Evolutionary conservation across 2,888 invertebrate genomes (phyloP).

Genomic region (Abscondita cerata): DNA sequence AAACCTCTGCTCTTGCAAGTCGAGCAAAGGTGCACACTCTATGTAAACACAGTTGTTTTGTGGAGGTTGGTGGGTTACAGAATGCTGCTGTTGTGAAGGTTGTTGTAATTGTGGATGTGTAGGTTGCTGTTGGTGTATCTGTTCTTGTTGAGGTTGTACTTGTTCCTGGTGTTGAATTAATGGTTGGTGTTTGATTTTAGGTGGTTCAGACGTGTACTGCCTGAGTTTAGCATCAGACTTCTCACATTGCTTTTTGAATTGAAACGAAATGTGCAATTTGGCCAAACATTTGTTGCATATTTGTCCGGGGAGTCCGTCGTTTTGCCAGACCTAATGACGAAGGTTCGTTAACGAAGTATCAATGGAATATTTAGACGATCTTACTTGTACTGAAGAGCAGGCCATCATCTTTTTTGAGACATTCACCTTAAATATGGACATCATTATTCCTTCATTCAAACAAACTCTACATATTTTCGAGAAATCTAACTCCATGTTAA

Average conservation of each 20-base stretch:
- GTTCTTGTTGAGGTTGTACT: conserved; percentile 24
- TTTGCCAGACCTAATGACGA: conserved; percentile 57
- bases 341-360: background rate
- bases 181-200: conserved; percentile 32
- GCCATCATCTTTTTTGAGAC: conserved; percentile 60
- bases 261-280: conserved; percentile 59
- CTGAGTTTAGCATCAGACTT: conserved; percentile 58
- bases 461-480: conserved; percentile 58
- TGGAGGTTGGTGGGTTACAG: conserved; percentile 22
- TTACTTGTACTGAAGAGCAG: conserved; percentile 59
- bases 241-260: conserved; percentile 60
- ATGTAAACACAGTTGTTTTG: conserved; percentile 53
- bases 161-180: conserved; percentile 31
- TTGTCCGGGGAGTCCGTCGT: conserved; percentile 58
- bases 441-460: conserved; percentile 56
- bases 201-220: conserved; percentile 48
- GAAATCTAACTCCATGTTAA: conserved; percentile 53
- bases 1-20: conserved; percentile 48
- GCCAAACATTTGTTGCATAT: conserved; percentile 60
- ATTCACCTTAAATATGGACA: conserved; percentile 60
- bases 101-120: conserved; percentile 23
- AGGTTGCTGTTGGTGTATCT: conserved; percentile 25
- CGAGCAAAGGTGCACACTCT: conserved; percentile 51
- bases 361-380: background rate
- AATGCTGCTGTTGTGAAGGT: conserved; percentile 31